Base-by-base conservation (phyloP, 1,140 invertebrate species). In the Linepithema humile region DNA sequence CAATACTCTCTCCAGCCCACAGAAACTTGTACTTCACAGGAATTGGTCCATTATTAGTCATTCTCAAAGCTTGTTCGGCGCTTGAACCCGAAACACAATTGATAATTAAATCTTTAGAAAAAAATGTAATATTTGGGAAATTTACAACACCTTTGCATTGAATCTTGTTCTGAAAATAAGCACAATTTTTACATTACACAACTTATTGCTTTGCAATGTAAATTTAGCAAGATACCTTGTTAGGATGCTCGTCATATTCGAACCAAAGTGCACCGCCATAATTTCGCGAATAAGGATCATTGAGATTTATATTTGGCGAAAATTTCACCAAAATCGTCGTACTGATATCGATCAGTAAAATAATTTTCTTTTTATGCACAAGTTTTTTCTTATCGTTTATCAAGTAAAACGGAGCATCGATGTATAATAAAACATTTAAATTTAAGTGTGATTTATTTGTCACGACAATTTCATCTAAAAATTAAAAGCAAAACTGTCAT, bases 31-130 rank as follows among this genome's bases (percentile, higher is more conserved):
- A 95, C 3, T 84, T 75, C 1, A 94, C 92, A 1, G 92, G 90
- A n/a, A 95, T 83, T 12, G 92, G 92, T n/a, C 93, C 94, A 43
- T 93, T 86, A 85, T 95, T 95, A 32, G 89, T 88, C 20, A 95
- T 40, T 15, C 89, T 84, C 35, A 95, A 64, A 59, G 85, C 80
- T 85, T 90, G 65, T n/a, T 92, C 89, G 1, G 65, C 82, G 7
- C 88, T 91, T 17, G 86, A 92, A 17, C 92, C 92, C 38, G 92
- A 73, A 26, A 91, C 87, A 57, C 92, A 93, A 38, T 91, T 88
- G 65, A 95, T 94, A 57, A 93, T 83, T 1, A 95, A 74, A 35
- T 91, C 50, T 35, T 88, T 82, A 6, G 92, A 91, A 20, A 86
- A 69, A 3, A 94, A 74, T 0, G 80, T 82, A 7, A 95, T 32